phyloP scores from a whole-genome alignment of 1,140 invertebrate genomes.

The Orchestia grillus region DNA sequence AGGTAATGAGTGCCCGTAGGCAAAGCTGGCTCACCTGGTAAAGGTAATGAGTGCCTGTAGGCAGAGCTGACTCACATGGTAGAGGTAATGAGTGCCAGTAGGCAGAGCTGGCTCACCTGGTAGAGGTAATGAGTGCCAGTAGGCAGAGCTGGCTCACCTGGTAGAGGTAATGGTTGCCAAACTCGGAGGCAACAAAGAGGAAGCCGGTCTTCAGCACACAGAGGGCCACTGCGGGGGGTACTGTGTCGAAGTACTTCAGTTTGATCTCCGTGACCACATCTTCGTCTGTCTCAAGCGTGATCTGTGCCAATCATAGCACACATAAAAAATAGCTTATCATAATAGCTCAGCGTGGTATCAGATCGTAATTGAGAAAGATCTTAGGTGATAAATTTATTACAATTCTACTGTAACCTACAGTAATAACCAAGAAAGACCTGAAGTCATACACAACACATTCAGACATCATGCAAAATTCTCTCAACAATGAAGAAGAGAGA shows the following conservation, averaged over 20 bases:
- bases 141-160: constrained; percentile 60
- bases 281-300: constrained; percentile 98
- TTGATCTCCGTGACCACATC: constrained; percentile 99
- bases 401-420: no score
- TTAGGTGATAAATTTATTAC: no score
- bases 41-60: background rate
- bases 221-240: constrained; percentile 95
- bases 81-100: background rate
- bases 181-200: constrained; percentile 98
- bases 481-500: no score
- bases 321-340: no score
- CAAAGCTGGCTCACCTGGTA: background rate
- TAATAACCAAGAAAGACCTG: no score
- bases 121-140: background rate
- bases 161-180: constrained; percentile 97
- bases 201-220: constrained; percentile 99
- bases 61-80: background rate
- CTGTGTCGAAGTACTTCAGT: constrained; percentile 99
- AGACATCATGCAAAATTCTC: no score
- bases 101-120: background rate
- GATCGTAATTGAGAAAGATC: no score
- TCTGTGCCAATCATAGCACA: constrained; percentile 70
- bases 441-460: no score
- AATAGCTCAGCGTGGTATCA: no score
- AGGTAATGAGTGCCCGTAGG: background rate